Evolutionary conservation across 2,797 vertebrate species (phyloP).

Genomic region (Anableps anableps): DNA sequence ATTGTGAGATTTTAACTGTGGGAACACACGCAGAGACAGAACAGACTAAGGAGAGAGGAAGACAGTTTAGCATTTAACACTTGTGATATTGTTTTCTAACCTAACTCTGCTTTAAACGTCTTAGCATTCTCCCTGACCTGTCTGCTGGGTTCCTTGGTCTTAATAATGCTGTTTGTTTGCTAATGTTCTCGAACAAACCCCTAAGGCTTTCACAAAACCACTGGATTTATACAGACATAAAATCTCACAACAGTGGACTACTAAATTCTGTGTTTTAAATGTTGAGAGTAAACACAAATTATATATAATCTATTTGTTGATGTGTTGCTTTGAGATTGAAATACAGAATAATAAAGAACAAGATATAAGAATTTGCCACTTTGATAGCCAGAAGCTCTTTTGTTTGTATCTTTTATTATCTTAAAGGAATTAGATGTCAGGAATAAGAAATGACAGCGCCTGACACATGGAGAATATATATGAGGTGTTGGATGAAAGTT

Average conservation of each 20-base stretch:
- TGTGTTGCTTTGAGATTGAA: neutral
- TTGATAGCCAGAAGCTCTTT: neutral
- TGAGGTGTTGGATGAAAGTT: slow-evolving; percentile 22
- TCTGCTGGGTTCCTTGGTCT: no score
- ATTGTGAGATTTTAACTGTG: no score
- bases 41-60: no score
- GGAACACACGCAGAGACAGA: no score
- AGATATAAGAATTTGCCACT: neutral
- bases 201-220: neutral
- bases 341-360: neutral
- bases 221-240: neutral
- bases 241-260: neutral
- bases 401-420: neutral
- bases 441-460: neutral
- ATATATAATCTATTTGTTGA: neutral
- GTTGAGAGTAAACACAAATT: neutral
- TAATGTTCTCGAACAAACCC: neutral
- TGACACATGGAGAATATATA: neutral
- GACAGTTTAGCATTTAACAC: no score
- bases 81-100: neutral
- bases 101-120: neutral
- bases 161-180: no score
- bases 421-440: neutral
- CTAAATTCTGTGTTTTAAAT: neutral
- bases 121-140: neutral